Base-by-base conservation (phyloP, 2,113 vertebrate genomes). In the Pseudorasbora parva region DNA sequence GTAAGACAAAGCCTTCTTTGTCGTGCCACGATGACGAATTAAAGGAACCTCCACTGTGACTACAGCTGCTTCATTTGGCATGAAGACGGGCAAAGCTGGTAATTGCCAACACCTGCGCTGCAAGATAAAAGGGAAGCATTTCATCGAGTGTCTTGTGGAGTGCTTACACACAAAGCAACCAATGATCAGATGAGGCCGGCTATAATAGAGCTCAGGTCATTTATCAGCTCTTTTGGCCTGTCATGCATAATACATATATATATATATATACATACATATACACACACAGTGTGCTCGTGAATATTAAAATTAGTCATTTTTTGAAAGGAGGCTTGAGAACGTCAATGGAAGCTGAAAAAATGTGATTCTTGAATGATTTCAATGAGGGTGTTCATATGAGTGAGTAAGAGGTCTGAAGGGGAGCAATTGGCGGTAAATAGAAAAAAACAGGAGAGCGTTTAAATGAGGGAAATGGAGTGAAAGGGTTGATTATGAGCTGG, bases 51-150 rank as follows among this genome's bases (percentile, higher is more conserved):
- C 54, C 81, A 80, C 12, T 7, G 19, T 41, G 41, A 41, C 81
- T 54, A 25, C 25, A 47, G 76, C 57, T 54, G 37, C 77, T 77
- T 71, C 17, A 14, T 82, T 82, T 81, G 82, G 82, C 74, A 62
- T 12, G 41, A n/a, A n/a, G 66, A 74, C 41, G 27, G 47, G 43
- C 68, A 79, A 75, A 17, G 74, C 82, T 30, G 30, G 83, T 89
- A 89, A 91, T 90, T 87, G 88, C 75, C 69, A 88, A 86, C 89
- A 90, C 87, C 87, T 90, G 88, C 45, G 76, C 60, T 23, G 33
- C 1, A 37, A 82, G 82, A 89, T 90, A 88, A 91, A 89, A 88
- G 87, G 71, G 23, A 59, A 82, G 45, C 27, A 12, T 47, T 82
- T 21, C 62, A 8, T 23, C n/a, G 4, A 4, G 30, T 9, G 33